Conservation (phyloP, 2,113 vertebrate genomes). For the Raja brachyura region DNA sequence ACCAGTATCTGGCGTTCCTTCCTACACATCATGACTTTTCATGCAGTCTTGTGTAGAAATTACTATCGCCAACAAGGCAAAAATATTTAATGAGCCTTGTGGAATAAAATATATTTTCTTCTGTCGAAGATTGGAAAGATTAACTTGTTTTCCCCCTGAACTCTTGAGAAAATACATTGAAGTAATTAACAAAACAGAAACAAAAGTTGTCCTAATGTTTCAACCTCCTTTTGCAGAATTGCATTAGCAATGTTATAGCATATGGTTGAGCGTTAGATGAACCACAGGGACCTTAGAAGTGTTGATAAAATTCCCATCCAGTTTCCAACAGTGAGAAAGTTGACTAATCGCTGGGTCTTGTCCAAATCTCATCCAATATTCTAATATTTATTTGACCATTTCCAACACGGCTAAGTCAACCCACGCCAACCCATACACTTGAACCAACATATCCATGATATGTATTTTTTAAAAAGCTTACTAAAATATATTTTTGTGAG, state of each 20-base stretch:
- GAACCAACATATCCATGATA: neutral
- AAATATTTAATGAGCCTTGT: neutral
- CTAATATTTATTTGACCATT: constrained; percentile 20
- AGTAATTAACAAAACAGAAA: neutral
- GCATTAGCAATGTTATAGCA: neutral
- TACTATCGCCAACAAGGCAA: neutral
- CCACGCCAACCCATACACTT: neutral
- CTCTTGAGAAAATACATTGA: neutral
- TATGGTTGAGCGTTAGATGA: constrained; percentile 1
- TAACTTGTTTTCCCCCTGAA: neutral
- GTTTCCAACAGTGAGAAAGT: constrained; percentile 6
- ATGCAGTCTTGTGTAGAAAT: neutral
- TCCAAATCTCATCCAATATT: neutral
- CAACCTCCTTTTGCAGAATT: neutral
- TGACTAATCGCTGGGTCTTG: neutral
- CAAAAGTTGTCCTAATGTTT: neutral
- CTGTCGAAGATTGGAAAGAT: neutral
- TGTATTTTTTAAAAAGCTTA: neutral
- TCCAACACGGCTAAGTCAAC: neutral
- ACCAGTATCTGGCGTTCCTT: no score
- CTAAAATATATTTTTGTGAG: neutral
- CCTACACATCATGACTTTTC: no score
- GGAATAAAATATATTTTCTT: neutral
- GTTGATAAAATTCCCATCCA: constrained; percentile 21
- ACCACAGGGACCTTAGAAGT: neutral